A percentile compares a stretch with the other conserved stretches of the same genome.
Evolutionary conservation across 2,797 vertebrate species (phyloP).

Genomic region (Coilia nasus): DNA sequence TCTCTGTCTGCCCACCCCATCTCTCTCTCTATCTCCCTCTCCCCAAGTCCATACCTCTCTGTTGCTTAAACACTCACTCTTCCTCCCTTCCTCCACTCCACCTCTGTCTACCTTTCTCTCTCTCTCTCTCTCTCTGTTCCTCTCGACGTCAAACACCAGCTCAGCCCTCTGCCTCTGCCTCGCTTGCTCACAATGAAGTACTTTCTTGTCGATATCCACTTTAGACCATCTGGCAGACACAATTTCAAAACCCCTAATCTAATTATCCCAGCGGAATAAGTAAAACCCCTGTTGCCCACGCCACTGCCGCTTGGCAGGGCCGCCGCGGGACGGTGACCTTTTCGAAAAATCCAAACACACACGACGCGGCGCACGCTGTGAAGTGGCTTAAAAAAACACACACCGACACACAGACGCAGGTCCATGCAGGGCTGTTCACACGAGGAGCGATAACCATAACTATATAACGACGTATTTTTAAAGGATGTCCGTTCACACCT

Average conservation of each 20-base stretch:
- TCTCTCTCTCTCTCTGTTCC: neutral
- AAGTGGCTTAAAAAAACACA: too few relatives aligned
- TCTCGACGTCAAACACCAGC: neutral
- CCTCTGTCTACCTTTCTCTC: neutral
- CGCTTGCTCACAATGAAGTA: conserved; percentile 7
- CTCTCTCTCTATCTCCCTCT: too few relatives aligned
- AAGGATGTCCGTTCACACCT: too few relatives aligned
- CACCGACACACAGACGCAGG: neutral
- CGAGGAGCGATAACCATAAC: too few relatives aligned
- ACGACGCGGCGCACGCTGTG: neutral
- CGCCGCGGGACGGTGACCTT: conserved; percentile 3
- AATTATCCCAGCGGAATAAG: conserved; percentile 3
- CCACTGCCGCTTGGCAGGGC: conserved; percentile 3
- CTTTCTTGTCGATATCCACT: conserved; percentile 24
- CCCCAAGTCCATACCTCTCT: too few relatives aligned
- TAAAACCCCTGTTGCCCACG: conserved; percentile 6
- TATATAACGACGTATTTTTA: too few relatives aligned
- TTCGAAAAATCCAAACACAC: neutral
- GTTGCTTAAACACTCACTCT: neutral
- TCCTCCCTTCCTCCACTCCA: too few relatives aligned
- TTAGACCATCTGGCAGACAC: conserved; percentile 17
- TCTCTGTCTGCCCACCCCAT: too few relatives aligned
- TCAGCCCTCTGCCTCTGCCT: conserved; percentile 28
- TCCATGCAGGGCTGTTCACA: too few relatives aligned
- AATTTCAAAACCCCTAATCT: conserved; percentile 24